Percentiles rank a stretch among this genome's conserved stretches.
Evolutionary conservation across 2,888 invertebrate species (phyloP).

Genomic region (Eristalis tenax): DNA sequence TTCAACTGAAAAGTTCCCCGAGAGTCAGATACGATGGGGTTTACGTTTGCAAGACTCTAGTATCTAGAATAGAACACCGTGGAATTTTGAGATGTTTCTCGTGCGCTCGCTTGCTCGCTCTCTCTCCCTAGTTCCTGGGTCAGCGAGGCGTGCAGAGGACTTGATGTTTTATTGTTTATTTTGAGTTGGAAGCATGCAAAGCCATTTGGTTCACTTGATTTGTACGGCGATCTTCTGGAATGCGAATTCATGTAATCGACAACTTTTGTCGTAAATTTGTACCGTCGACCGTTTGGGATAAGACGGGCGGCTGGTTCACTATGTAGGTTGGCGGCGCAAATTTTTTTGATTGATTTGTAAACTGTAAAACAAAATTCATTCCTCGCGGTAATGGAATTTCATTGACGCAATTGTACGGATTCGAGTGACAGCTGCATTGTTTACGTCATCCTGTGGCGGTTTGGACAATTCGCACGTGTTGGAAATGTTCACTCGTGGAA

Average conservation of each 20-base stretch:
- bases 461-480: neutral
- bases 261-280: slow-evolving; percentile 35
- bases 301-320: neutral
- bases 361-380: neutral
- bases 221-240: slow-evolving; percentile 54
- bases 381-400: slow-evolving; percentile 46
- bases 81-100: slow-evolving; percentile 27
- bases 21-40: neutral
- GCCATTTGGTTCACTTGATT: slow-evolving; percentile 44
- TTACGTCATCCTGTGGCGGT: slow-evolving; percentile 8
- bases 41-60: slow-evolving; percentile 38
- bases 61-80: slow-evolving; percentile 31
- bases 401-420: slow-evolving; percentile 45
- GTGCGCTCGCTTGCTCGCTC: neutral
- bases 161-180: slow-evolving; percentile 55
- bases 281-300: slow-evolving; percentile 1
- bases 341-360: neutral
- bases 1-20: slow-evolving; percentile 54
- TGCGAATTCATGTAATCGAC: slow-evolving; percentile 15
- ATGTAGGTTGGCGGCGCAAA: neutral
- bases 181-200: slow-evolving; percentile 45
- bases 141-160: neutral
- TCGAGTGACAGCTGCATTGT: slow-evolving; percentile 9
- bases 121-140: neutral
- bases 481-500: neutral